Percentiles rank a stretch among this genome's conserved stretches.
These are phyloP conservation scores for Rousettus leschenaultii DNA, from an alignment of 2,113 vertebrate genomes.

Conservation along the genomic window DNA sequence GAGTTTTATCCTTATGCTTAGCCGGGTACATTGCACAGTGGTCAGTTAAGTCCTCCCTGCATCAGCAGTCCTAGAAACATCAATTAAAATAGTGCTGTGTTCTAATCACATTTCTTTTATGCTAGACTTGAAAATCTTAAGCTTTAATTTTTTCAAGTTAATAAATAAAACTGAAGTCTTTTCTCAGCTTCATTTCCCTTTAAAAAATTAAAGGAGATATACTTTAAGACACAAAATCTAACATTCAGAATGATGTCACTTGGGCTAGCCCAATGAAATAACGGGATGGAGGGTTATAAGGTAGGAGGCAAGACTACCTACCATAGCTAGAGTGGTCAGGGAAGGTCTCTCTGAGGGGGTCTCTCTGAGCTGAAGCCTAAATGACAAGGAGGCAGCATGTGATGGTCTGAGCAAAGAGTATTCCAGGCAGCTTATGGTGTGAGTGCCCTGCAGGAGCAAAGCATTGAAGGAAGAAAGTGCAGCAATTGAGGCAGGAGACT, in stretches of 20 bases:
- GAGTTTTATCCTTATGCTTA: background rate
- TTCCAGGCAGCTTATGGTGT: background rate
- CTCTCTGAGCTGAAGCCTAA: background rate
- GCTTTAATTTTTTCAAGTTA: slow-evolving; percentile 42
- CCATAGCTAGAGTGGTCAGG: background rate
- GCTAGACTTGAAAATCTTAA: background rate
- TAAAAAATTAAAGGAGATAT: slow-evolving; percentile 10
- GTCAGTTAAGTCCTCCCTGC: background rate
- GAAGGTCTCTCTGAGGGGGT: background rate
- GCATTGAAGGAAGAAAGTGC: background rate
- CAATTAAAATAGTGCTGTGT: background rate
- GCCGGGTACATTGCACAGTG: background rate
- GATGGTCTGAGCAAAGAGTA: background rate
- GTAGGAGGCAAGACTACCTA: background rate
- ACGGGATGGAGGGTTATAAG: too few species aligned
- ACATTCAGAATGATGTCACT: background rate
- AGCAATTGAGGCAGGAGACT: background rate
- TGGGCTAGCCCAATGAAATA: background rate
- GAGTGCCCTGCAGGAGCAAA: fast-evolving
- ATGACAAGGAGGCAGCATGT: background rate
- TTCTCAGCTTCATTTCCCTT: background rate
- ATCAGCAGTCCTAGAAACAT: background rate
- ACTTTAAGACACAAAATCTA: background rate
- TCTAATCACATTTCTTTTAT: background rate
- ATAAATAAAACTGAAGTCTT: background rate